phyloP scores from a whole-genome alignment of 2,113 vertebrate genomes.

The Chaetodon auriga region DNA sequence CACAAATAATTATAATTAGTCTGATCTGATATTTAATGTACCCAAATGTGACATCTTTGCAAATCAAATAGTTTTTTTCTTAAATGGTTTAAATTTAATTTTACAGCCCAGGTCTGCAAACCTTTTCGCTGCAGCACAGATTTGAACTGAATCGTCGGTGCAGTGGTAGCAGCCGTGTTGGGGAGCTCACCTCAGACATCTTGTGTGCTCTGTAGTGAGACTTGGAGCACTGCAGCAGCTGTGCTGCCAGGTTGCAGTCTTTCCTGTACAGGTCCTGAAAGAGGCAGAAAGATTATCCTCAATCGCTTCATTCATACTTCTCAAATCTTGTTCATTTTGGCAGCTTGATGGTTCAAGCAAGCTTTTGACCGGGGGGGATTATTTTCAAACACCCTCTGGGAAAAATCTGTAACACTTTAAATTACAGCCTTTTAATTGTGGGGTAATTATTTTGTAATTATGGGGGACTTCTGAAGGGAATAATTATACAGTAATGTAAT shows the following conservation, averaged over 20 bases:
- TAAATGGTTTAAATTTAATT: neutral
- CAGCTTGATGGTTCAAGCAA: neutral
- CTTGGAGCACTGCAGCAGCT: conserved; percentile 96
- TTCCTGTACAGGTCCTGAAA: conserved; percentile 95
- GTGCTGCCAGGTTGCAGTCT: conserved; percentile 96
- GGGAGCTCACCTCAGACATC: conserved; percentile 92
- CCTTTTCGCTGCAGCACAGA: neutral
- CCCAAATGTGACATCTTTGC: neutral
- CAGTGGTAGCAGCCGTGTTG: conserved; percentile 3
- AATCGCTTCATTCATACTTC: conserved; percentile 5
- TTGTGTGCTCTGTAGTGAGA: conserved; percentile 92
- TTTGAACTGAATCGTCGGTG: neutral
- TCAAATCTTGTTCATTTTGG: conserved; percentile 3
- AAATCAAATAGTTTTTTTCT: neutral
- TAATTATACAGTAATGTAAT: neutral
- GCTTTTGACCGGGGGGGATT: neutral
- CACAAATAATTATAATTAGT: neutral
- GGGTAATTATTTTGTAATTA: conserved; percentile 38
- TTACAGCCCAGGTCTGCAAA: neutral
- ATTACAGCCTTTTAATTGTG: conserved; percentile 4
- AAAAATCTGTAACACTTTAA: conserved; percentile 25
- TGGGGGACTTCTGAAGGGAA: neutral
- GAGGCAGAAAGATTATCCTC: conserved; percentile 50
- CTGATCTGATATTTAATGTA: neutral
- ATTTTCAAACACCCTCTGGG: neutral